Evolutionary conservation across 2,113 vertebrate genomes (phyloP).

Genomic region (Atrichornis clamosus): DNA sequence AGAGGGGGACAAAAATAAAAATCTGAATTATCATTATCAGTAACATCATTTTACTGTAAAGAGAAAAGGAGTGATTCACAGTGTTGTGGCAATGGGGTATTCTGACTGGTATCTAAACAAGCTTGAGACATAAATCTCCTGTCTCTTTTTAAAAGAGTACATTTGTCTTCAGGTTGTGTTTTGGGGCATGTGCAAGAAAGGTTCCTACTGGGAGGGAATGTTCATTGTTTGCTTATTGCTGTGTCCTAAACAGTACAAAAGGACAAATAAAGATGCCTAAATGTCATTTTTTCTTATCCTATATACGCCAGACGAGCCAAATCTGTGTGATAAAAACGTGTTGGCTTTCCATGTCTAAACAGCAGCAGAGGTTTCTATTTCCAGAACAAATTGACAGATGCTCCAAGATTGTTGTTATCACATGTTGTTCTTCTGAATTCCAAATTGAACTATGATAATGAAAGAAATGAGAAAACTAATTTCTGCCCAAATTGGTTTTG

Average conservation of each 20-base stretch:
- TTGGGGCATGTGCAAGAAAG: background rate
- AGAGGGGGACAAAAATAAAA: background rate
- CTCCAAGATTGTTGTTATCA: background rate
- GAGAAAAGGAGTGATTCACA: background rate
- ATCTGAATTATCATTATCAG: background rate
- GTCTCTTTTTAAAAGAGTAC: background rate
- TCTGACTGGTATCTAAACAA: constrained; percentile 8
- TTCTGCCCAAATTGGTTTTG: background rate
- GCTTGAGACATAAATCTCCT: background rate
- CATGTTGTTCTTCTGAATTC: background rate
- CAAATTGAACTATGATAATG: background rate
- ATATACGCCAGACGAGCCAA: background rate
- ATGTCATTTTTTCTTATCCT: background rate
- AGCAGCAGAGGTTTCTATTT: constrained; percentile 30
- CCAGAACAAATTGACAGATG: constrained; percentile 2
- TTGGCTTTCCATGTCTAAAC: background rate
- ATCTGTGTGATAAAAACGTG: background rate
- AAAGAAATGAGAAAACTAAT: background rate
- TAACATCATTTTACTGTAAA: background rate
- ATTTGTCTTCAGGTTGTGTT: constrained; percentile 28
- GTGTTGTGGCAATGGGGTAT: background rate
- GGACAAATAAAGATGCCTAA: background rate
- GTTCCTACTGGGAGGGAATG: background rate
- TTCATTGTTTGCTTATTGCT: constrained; percentile 19
- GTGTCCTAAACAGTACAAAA: background rate